Percentiles rank a stretch among this genome's conserved stretches.
Evolutionary conservation across 2,113 vertebrate species (phyloP).

Genomic region (Indri indri): DNA sequence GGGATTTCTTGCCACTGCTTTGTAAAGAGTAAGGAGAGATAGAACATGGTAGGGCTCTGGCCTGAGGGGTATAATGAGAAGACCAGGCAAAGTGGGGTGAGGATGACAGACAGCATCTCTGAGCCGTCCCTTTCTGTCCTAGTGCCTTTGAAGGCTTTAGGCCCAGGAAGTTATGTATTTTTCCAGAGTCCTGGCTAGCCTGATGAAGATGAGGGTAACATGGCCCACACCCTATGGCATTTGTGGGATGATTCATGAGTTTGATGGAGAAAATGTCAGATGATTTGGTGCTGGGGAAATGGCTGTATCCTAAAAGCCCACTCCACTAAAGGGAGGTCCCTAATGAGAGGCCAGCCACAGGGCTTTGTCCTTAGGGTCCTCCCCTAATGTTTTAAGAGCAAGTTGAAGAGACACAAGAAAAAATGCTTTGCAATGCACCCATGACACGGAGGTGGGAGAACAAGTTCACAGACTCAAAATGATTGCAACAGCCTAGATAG

Average conservation of each 20-base stretch:
- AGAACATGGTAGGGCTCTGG: neutral
- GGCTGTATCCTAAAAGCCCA: neutral
- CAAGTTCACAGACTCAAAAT: conserved; percentile 3
- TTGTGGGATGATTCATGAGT: neutral
- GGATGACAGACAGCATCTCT: neutral
- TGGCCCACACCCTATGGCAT: neutral
- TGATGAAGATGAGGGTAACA: neutral
- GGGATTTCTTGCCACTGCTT: neutral
- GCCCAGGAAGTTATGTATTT: neutral
- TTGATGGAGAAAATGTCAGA: neutral
- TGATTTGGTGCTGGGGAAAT: neutral
- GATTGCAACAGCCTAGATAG: conserved; percentile 42
- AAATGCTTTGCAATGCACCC: neutral
- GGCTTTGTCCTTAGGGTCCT: neutral
- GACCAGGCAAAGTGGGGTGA: neutral
- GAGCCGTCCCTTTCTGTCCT: neutral
- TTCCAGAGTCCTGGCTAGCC: neutral
- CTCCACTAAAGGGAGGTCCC: neutral
- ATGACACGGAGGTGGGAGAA: neutral
- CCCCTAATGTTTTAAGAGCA: neutral
- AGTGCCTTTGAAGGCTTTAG: neutral
- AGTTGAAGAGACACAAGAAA: conserved; percentile 28
- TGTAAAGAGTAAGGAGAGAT: neutral
- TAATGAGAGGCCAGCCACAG: neutral
- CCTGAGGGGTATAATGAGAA: neutral